Evolutionary conservation across 1,140 invertebrate genomes (phyloP), one percentile per base, ranked within the genome.

Genomic region (Propsilocerus akamusi): DNA sequence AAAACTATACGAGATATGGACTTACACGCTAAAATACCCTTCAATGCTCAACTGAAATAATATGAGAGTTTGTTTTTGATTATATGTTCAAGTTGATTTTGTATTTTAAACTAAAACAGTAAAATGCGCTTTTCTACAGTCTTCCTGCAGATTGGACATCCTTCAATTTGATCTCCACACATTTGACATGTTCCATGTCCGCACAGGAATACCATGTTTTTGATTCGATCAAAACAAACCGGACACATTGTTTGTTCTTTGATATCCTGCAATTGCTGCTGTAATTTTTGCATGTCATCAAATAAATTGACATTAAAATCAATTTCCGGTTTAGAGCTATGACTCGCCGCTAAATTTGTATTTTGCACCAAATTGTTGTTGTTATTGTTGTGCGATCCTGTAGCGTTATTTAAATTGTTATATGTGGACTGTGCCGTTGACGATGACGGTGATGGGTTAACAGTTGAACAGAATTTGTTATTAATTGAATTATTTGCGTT

Each of bases 191-290:
- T 88, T 48, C 92, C 93, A 68, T 98, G 94, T 7, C 94, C 94
- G 68, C 94, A 97, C 4, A 97, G 74, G 70, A 97, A 97, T 55
- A 97, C 94, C 90, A 98, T 96, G 67, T 97, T 98, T 70, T 95
- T 96, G 58, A 96, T 72, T 22, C 92, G 80, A 70, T 98, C 94
- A 72, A 97, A 75, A 68, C 94, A 98, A 46, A 97, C 91, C 4
- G 94, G 94, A 61, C 94, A 98, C 81, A 94, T 94, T 2, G 93
- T 97, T 89, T 95, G 91, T 69, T 97, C 93, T 63, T 96, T 96
- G 53, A 97, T 96, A 63, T 97, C 93, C 66, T 96, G 89, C 52
- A 97, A 68, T 64, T 97, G 91, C 63, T 97, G 92, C 61, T 95
- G 88, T 12, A 97, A 70, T 63, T 95, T 95, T 66, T 94, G 86